phyloP scores from a whole-genome alignment of 2,797 vertebrate species.

The Tragopan temminckii region DNA sequence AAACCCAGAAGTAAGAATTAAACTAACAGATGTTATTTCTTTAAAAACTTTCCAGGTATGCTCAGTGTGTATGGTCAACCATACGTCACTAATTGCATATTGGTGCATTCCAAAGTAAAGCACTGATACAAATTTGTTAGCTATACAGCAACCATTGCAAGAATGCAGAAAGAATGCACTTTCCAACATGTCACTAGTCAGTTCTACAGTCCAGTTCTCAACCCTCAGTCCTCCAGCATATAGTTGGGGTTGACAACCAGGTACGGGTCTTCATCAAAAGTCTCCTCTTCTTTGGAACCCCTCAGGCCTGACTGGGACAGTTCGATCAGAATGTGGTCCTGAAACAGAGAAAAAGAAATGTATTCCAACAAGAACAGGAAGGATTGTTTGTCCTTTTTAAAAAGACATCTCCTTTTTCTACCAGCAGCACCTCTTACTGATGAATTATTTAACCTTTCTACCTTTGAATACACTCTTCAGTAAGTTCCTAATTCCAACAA shows the following conservation, averaged over 20 bases:
- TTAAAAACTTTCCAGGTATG: not conserved
- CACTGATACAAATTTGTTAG: not conserved
- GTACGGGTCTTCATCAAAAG: slow-evolving; percentile 87
- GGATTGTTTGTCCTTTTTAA: not conserved
- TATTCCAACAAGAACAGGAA: not conserved
- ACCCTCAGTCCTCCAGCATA: slow-evolving; percentile 89
- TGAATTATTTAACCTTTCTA: not conserved
- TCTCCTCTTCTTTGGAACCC: slow-evolving; percentile 83
- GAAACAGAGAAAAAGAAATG: slow-evolving; percentile 47
- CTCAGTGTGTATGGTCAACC: not conserved
- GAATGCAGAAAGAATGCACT: not conserved
- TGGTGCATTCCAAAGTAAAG: not conserved
- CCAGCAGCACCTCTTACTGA: not conserved
- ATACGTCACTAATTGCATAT: not conserved
- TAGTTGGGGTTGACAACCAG: slow-evolving; percentile 99
- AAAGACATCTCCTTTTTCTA: not conserved
- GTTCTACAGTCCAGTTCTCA: not conserved
- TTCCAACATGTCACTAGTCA: not conserved
- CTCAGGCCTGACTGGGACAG: slow-evolving; percentile 90
- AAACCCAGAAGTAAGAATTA: not conserved
- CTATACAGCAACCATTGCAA: not conserved
- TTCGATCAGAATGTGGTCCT: slow-evolving; percentile 98
- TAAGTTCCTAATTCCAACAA: not conserved
- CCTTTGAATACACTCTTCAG: not conserved
- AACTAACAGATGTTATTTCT: not conserved